phyloP scores from a whole-genome alignment of 2,888 invertebrate genomes.

The Bhutanitis thaidina region DNA sequence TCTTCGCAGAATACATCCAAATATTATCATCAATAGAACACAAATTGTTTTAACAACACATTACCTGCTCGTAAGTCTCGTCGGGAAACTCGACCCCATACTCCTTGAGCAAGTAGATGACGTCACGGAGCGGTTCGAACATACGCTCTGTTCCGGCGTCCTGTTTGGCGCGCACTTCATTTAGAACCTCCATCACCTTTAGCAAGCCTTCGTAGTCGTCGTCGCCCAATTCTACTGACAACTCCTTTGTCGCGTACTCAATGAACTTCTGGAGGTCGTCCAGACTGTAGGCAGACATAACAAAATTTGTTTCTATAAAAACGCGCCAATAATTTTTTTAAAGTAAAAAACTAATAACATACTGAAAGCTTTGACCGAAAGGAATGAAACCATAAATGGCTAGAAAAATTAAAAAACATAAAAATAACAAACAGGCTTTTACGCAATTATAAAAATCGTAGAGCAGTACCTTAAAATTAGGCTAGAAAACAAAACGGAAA shows the following conservation, averaged over 20 bases:
- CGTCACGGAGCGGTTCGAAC: constrained; percentile 93
- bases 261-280: constrained; percentile 89
- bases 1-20: no score
- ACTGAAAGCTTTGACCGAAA: no score
- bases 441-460: no score
- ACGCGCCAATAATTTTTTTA: no score
- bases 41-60: background rate
- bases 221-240: constrained; percentile 86
- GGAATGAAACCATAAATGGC: no score
- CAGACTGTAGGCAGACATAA: constrained; percentile 79
- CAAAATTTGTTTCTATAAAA: no score
- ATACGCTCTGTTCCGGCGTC: constrained; percentile 86
- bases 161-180: constrained; percentile 87
- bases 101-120: constrained; percentile 89
- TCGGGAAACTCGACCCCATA: constrained; percentile 94
- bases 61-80: constrained; percentile 85
- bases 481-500: constrained; percentile 32
- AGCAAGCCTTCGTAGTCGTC: constrained; percentile 93
- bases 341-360: no score
- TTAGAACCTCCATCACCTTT: constrained; percentile 90
- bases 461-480: no score
- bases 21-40: no score
- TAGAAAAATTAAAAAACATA: no score
- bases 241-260: constrained; percentile 84
- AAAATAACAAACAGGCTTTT: no score